phyloP scores from a whole-genome alignment of 2,797 vertebrate genomes.

The Sardinella longiceps region DNA sequence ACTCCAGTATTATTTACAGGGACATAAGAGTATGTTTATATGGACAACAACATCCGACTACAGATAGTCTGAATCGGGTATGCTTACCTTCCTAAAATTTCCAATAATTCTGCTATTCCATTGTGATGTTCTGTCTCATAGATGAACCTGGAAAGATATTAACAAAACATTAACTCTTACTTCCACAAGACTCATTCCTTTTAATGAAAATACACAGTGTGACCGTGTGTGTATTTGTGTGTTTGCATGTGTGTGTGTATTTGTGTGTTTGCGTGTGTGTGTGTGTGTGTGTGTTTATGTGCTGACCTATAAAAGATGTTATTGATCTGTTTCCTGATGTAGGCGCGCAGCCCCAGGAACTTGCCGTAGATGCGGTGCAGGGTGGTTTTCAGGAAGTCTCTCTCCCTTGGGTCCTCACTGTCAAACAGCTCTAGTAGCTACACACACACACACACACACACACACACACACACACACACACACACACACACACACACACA shows the following conservation, averaged over 20 bases:
- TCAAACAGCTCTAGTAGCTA: slow-evolving; percentile 97
- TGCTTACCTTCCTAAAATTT: slow-evolving; percentile 95
- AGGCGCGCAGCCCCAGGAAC: slow-evolving; percentile 96
- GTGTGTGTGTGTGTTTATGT: not conserved
- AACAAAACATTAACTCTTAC: not conserved
- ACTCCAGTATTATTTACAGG: no score
- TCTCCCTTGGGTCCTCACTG: slow-evolving; percentile 97
- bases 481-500: no score
- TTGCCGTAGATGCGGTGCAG: slow-evolving; percentile 99
- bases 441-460: slow-evolving; percentile 6
- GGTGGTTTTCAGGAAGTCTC: slow-evolving; percentile 98
- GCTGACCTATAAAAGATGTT: slow-evolving; percentile 99
- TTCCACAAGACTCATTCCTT: no score
- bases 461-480: no score
- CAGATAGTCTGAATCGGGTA: not conserved
- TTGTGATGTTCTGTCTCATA: slow-evolving; percentile 99
- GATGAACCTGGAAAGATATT: slow-evolving; percentile 87
- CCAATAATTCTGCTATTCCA: slow-evolving; percentile 98
- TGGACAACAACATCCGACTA: no score
- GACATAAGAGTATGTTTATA: no score
- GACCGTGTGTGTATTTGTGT: no score
- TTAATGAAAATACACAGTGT: no score
- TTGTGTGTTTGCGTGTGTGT: not conserved
- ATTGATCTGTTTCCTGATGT: slow-evolving; percentile 99
- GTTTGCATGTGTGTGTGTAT: not conserved